Evolutionary conservation across 2,797 vertebrate species (phyloP).

Genomic region (Chelidonichthys spinosus): DNA sequence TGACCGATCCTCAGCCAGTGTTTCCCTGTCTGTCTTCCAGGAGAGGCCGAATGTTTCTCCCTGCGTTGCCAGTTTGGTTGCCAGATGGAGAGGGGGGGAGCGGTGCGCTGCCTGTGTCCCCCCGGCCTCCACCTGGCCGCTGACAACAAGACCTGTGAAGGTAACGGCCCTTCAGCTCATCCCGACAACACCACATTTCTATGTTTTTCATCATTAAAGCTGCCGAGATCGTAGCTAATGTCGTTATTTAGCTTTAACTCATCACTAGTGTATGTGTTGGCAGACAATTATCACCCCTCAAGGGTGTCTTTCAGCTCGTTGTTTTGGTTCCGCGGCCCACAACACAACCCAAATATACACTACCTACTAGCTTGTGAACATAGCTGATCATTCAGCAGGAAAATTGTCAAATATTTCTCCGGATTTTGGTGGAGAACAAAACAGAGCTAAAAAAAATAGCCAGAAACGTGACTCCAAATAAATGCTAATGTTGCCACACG

Average conservation of each 20-base stretch:
- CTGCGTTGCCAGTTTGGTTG: constrained; percentile 80
- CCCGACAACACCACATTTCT: constrained; percentile 1
- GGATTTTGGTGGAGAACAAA: neutral
- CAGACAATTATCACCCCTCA: neutral
- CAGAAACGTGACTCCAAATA: neutral
- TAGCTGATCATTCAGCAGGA: neutral
- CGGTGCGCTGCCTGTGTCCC: constrained; percentile 74
- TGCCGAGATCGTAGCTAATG: neutral
- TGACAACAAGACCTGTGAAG: constrained; percentile 83
- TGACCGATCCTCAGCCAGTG: constrained; percentile 47
- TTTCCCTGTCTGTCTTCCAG: constrained; percentile 71
- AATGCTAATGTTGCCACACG: neutral
- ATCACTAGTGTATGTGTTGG: constrained; percentile 2
- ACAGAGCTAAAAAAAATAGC: neutral
- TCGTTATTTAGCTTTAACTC: neutral
- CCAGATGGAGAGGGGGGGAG: constrained; percentile 74
- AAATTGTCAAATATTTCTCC: neutral
- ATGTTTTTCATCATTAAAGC: neutral
- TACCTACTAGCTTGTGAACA: neutral
- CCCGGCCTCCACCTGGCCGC: constrained; percentile 78
- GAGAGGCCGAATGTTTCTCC: constrained; percentile 71
- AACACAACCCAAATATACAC: neutral
- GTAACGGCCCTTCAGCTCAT: constrained; percentile 57
- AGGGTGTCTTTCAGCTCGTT: neutral
- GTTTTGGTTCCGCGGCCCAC: neutral